Percentiles rank a stretch among this genome's conserved stretches.
Conservation (phyloP, 2,113 vertebrate species). For the Carassius auratus region DNA sequence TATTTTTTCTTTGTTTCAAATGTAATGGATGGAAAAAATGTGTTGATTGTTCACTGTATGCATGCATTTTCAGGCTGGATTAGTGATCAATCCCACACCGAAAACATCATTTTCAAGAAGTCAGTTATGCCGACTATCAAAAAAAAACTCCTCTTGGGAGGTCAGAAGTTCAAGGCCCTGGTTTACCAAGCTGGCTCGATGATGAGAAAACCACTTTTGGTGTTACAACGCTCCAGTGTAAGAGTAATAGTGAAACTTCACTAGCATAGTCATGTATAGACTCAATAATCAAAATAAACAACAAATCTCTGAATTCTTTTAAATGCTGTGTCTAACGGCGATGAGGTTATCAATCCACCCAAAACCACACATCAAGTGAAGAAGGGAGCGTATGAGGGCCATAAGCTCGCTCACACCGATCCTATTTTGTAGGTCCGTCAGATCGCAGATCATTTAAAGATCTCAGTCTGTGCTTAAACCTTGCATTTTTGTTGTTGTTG, state of each 20-base stretch:
- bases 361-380: constrained; percentile 78
- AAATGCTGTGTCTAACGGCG: constrained; percentile 58
- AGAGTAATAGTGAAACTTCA: neutral
- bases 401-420: constrained; percentile 78
- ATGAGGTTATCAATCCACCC: constrained; percentile 79
- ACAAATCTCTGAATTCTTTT: neutral
- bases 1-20: neutral
- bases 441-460: neutral
- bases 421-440: constrained; percentile 79
- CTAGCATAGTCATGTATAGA: neutral
- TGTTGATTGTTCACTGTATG: neutral
- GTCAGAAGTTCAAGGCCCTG: constrained; percentile 69
- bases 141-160: constrained; percentile 76
- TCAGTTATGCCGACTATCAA: constrained; percentile 71
- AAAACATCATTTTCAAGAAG: constrained; percentile 79
- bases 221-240: constrained; percentile 63
- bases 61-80: constrained; percentile 66
- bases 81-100: constrained; percentile 75
- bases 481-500: neutral
- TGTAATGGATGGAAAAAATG: neutral
- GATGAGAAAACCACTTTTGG: constrained; percentile 78
- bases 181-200: constrained; percentile 75
- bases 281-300: neutral
- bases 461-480: neutral
- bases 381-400: constrained; percentile 74